These are phyloP conservation scores for Watsonalla cultraria DNA, from an alignment of 2,888 invertebrate species.

Conservation along the genomic window DNA sequence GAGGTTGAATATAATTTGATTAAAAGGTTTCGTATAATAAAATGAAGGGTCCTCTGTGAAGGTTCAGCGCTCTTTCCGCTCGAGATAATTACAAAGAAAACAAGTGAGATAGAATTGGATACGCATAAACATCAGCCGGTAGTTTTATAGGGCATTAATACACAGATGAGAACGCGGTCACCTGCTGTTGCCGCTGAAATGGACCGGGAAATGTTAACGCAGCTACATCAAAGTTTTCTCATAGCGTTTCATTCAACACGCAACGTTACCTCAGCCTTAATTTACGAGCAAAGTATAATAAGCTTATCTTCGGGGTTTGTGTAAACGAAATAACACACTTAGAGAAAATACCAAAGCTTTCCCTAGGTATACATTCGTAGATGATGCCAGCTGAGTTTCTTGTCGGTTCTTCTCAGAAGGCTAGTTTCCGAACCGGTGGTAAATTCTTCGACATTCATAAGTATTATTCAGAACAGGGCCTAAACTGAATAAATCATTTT, in stretches of 20 bases:
- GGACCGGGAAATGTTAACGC: neutral
- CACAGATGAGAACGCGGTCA: neutral
- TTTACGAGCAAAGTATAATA: neutral
- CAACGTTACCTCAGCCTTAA: neutral
- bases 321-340: neutral
- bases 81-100: neutral
- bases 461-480: too few relatives aligned
- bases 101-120: neutral
- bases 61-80: neutral
- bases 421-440: too few relatives aligned
- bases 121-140: neutral
- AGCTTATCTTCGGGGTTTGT: neutral
- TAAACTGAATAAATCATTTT: too few relatives aligned
- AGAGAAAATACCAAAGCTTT: neutral
- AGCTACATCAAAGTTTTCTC: constrained; percentile 1
- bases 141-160: neutral
- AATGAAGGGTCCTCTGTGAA: neutral
- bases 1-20: neutral
- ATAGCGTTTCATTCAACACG: constrained; percentile 3
- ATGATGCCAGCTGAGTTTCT: too few relatives aligned
- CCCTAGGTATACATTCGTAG: too few relatives aligned
- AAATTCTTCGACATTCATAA: too few relatives aligned
- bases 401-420: too few relatives aligned
- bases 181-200: neutral
- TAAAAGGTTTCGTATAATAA: neutral